phyloP scores from a whole-genome alignment of 2,113 vertebrate species.

The Alouatta palliata region DNA sequence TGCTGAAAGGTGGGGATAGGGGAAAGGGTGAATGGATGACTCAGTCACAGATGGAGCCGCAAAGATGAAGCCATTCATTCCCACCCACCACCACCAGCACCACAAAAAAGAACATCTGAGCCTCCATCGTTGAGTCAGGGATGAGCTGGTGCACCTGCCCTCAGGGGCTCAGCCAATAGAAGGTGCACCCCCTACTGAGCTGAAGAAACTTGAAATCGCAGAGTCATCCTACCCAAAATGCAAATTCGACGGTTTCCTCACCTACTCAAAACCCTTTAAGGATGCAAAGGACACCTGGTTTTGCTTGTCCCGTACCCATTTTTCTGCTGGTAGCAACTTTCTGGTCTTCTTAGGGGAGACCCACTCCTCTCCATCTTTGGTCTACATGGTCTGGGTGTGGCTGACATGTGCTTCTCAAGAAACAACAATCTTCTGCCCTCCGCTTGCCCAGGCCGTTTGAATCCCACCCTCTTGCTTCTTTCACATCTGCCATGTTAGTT shows the following conservation, averaged over 20 bases:
- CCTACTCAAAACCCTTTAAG: background rate
- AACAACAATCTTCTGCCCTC: background rate
- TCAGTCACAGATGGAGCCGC: background rate
- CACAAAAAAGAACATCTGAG: background rate
- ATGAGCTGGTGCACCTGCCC: background rate
- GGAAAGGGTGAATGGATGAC: background rate
- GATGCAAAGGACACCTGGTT: background rate
- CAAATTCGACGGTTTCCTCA: background rate
- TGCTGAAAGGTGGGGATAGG: background rate
- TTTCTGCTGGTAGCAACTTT: background rate
- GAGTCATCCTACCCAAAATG: background rate
- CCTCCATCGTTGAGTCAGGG: background rate
- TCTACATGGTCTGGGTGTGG: too few species aligned
- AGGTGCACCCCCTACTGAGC: background rate
- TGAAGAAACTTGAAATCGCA: background rate
- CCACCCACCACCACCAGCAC: background rate
- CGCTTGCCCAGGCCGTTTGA: background rate
- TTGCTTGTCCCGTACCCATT: accelerated
- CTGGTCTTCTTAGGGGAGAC: too few species aligned
- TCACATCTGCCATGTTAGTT: background rate
- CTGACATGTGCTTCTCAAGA: background rate
- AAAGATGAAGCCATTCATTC: background rate
- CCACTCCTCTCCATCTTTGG: too few species aligned
- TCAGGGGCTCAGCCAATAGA: too few species aligned
- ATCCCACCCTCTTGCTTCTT: background rate